Evolutionary conservation across 2,113 vertebrate species (phyloP).

Genomic region (Eretmochelys imbricata): DNA sequence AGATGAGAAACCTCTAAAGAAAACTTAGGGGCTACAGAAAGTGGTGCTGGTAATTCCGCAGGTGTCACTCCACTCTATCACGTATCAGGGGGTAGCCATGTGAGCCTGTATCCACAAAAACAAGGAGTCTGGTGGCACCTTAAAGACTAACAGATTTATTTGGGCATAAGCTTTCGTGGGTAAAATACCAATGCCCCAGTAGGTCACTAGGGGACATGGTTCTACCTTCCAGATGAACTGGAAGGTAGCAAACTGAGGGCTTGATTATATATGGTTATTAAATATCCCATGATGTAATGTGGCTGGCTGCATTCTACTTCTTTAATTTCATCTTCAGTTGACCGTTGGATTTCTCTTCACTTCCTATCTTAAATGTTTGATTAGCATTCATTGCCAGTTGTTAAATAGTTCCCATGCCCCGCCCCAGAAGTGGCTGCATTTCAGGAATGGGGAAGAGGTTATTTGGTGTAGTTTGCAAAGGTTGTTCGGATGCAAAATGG

Average conservation of each 20-base stretch:
- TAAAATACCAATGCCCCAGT: not conserved
- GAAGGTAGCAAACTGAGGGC: not conserved
- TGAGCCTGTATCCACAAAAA: no score
- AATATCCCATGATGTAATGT: not conserved
- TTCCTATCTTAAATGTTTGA: not conserved
- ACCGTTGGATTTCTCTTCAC: not conserved
- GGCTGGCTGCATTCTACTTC: not conserved
- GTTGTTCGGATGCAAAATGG: not conserved
- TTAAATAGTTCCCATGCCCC: not conserved
- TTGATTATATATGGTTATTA: not conserved
- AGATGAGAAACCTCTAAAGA: not conserved
- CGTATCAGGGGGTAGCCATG: no score
- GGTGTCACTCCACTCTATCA: not conserved
- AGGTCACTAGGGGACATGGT: not conserved
- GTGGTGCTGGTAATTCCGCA: not conserved
- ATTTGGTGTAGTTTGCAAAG: not conserved
- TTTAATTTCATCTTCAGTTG: not conserved
- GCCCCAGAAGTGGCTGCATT: not conserved
- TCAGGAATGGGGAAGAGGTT: not conserved
- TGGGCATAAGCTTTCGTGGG: no score
- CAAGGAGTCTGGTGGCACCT: no score
- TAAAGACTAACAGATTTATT: no score
- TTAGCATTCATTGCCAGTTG: not conserved
- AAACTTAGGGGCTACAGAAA: not conserved
- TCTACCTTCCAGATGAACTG: not conserved